Evolutionary conservation across 2,113 vertebrate genomes (phyloP).

Genomic region (Caracal caracal): DNA sequence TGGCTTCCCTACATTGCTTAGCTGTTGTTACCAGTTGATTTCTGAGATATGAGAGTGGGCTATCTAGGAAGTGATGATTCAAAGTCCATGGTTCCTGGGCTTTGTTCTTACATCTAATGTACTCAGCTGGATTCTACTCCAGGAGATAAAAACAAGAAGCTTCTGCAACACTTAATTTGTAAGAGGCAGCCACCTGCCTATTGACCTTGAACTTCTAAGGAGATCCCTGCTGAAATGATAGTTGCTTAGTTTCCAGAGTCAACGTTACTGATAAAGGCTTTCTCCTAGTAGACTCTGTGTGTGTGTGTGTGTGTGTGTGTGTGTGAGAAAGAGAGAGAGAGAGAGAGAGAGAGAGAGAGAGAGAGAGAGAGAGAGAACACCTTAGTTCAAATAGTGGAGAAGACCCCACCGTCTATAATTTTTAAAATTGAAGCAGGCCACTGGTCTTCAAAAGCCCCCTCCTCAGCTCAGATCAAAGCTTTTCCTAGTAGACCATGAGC

Average conservation of each 20-base stretch:
- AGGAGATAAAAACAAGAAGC: slow-evolving; percentile 42
- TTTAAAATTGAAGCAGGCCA: background rate
- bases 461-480: background rate
- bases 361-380: background rate
- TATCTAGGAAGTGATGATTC: background rate
- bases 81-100: background rate
- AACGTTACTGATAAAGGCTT: slow-evolving; percentile 26
- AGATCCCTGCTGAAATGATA: slow-evolving; percentile 19
- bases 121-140: background rate
- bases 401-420: background rate
- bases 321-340: background rate
- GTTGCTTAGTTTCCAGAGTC: slow-evolving; percentile 49
- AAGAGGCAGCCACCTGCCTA: background rate
- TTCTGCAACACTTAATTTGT: slow-evolving; percentile 11
- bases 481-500: background rate
- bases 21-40: background rate
- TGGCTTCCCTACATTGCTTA: background rate
- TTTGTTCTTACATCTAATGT: background rate
- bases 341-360: background rate
- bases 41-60: background rate
- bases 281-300: background rate
- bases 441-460: background rate
- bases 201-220: slow-evolving; percentile 30
- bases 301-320: background rate
- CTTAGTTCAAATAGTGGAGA: background rate